Percentiles rank a stretch among this genome's conserved stretches.
Conservation (phyloP, 2,888 invertebrate genomes). For the Polydrusus tereticollis region DNA sequence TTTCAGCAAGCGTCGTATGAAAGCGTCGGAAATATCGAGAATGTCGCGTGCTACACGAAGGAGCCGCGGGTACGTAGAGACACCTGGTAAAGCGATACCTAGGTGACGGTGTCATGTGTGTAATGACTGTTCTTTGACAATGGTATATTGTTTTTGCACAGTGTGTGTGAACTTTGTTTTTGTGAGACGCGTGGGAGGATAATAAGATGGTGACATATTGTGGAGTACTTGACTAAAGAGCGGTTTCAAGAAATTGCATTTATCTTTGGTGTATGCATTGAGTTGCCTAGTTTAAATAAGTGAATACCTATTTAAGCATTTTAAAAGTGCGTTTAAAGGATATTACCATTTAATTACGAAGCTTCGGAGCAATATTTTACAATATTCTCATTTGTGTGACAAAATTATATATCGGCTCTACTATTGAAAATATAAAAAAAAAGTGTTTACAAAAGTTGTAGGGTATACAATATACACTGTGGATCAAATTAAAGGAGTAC, state of each 20-base stretch:
- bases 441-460: too few relatives aligned
- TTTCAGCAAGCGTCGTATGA: constrained; percentile 29
- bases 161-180: not conserved
- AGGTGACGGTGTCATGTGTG: constrained; percentile 10
- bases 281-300: too few relatives aligned
- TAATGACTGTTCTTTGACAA: not conserved
- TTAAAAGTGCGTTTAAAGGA: too few relatives aligned
- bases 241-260: not conserved
- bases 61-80: constrained; percentile 2
- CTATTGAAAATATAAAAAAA: too few relatives aligned
- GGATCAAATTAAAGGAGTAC: too few relatives aligned
- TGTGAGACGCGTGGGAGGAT: not conserved
- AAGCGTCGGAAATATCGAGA: constrained; percentile 13
- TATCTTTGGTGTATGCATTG: too few relatives aligned
- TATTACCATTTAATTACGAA: too few relatives aligned
- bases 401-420: too few relatives aligned
- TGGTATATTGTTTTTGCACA: not conserved
- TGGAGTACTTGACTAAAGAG: not conserved
- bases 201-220: not conserved
- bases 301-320: too few relatives aligned
- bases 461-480: too few relatives aligned
- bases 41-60: constrained; percentile 23
- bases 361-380: too few relatives aligned
- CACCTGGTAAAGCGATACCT: constrained; percentile 7
- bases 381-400: too few relatives aligned